A percentile compares a stretch with the other conserved stretches of the same genome.
Conservation (phyloP, 1,140 invertebrate genomes). For the Eumaeus atala region DNA sequence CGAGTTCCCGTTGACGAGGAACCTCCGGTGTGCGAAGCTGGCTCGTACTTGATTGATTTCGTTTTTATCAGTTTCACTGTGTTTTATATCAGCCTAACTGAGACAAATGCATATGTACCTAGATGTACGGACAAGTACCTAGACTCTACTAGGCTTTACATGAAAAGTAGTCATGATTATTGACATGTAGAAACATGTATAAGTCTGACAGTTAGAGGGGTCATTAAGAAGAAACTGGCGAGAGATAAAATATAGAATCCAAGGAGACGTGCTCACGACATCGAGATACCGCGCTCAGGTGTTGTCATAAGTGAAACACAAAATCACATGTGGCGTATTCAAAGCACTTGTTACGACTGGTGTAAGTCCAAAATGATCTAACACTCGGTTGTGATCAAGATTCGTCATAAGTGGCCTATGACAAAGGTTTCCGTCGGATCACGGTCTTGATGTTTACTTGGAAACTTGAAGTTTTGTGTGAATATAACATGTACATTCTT, state of each 20-base stretch:
- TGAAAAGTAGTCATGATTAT: too few relatives aligned
- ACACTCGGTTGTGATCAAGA: neutral
- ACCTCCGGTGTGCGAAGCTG: too few relatives aligned
- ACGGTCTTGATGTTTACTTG: slow-evolving; percentile 2
- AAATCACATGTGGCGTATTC: slow-evolving; percentile 13
- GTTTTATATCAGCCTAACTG: too few relatives aligned
- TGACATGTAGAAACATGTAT: too few relatives aligned
- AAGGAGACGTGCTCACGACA: slow-evolving; percentile 8
- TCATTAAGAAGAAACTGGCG: slow-evolving; percentile 40
- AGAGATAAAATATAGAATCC: too few relatives aligned
- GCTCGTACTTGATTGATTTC: too few relatives aligned
- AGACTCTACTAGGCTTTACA: too few relatives aligned
- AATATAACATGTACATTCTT: slow-evolving; percentile 9
- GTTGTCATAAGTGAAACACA: slow-evolving; percentile 37
- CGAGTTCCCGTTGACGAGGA: too few relatives aligned
- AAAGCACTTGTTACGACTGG: neutral
- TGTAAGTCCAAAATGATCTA: neutral
- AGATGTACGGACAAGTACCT: too few relatives aligned
- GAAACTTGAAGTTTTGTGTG: slow-evolving; percentile 3
- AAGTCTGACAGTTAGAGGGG: slow-evolving; percentile 25
- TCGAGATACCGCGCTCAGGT: slow-evolving; percentile 33
- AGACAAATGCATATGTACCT: too few relatives aligned
- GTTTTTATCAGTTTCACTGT: too few relatives aligned
- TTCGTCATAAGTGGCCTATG: neutral
- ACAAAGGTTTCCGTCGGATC: neutral